Evolutionary conservation across 2,888 invertebrate species (phyloP).

Genomic region (Synergus laeviventris): DNA sequence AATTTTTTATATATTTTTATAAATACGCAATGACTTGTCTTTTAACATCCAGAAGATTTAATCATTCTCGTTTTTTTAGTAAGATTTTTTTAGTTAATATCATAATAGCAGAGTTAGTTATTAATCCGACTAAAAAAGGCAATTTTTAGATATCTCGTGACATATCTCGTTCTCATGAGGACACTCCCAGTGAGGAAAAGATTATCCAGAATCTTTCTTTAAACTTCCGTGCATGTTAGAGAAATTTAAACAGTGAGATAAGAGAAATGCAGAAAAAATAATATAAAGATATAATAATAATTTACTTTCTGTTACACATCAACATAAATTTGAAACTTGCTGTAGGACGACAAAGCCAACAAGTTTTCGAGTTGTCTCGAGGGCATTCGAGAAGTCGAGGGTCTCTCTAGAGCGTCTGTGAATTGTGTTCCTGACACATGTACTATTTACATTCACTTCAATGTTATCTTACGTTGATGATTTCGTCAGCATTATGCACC

Average conservation of each 20-base stretch:
- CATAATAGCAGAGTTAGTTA: background rate
- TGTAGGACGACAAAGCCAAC: background rate
- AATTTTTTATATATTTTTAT: background rate
- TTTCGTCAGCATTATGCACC: background rate
- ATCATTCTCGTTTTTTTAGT: background rate
- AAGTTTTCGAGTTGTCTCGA: constrained; percentile 16
- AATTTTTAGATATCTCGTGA: background rate
- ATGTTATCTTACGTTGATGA: constrained; percentile 14
- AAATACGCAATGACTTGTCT: too few relatives aligned
- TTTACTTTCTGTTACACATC: constrained; percentile 18
- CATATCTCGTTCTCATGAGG: background rate
- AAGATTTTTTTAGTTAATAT: background rate
- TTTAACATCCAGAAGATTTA: background rate
- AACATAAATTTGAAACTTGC: background rate
- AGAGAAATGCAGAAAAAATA: background rate
- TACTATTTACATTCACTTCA: constrained; percentile 25
- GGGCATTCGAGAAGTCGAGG: constrained; percentile 15
- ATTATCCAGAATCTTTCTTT: background rate
- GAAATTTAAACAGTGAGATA: background rate
- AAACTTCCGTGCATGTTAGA: constrained; percentile 8
- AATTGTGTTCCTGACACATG: constrained; percentile 16
- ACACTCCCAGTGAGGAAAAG: background rate
- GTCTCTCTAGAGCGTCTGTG: background rate
- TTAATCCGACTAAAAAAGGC: background rate
- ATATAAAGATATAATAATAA: background rate